Conservation (phyloP, 1,140 invertebrate species). For the Acyrthosiphon pisum region DNA sequence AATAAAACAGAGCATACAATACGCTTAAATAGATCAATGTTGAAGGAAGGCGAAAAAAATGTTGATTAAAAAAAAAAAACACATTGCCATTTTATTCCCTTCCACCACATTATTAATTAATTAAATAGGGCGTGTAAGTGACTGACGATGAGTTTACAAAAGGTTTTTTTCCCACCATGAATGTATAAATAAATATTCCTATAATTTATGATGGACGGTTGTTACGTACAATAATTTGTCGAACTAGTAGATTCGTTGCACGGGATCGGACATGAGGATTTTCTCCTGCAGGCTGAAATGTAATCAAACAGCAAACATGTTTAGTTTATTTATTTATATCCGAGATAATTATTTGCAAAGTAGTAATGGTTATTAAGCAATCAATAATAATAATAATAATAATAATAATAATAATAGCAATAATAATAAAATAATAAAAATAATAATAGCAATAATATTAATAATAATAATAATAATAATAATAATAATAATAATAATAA, state of each 20-base stretch:
- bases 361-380: not conserved
- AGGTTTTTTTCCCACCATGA: not conserved
- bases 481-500: too few relatives aligned
- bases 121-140: not conserved
- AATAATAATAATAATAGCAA: too few relatives aligned
- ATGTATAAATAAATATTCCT: not conserved
- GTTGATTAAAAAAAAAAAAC: not conserved
- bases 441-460: too few relatives aligned
- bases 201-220: not conserved
- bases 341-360: not conserved
- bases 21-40: not conserved
- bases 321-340: not conserved
- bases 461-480: too few relatives aligned
- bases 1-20: not conserved
- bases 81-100: not conserved
- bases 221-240: not conserved
- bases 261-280: not conserved
- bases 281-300: not conserved
- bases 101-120: not conserved
- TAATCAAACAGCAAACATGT: not conserved
- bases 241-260: constrained; percentile 3
- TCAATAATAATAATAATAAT: not conserved
- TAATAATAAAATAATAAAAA: too few relatives aligned
- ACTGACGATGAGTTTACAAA: not conserved
- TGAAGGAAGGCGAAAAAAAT: not conserved